These are phyloP conservation scores for Drosophila formosana DNA, from an alignment of 2,888 invertebrate species.

Conservation along the genomic window DNA sequence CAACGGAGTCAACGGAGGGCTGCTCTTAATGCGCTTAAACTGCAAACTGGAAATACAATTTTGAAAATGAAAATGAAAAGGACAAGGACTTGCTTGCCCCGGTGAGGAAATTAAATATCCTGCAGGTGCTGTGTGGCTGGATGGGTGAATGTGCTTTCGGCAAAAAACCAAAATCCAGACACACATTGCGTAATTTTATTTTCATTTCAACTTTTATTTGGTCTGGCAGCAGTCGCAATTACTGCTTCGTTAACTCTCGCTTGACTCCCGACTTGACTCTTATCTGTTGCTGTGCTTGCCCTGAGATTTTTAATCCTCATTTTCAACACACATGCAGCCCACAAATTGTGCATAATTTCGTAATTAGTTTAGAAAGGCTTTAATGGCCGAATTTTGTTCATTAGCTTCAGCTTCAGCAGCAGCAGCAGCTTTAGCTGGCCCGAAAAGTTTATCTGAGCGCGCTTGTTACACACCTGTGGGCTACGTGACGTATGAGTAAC, in stretches of 20 bases:
- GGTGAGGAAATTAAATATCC: constrained; percentile 74
- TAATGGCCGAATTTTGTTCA: constrained; percentile 53
- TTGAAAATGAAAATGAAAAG: constrained; percentile 25
- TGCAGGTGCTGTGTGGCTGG: constrained; percentile 29
- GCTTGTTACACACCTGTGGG: constrained; percentile 36
- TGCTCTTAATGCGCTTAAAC: constrained; percentile 39
- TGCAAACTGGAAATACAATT: constrained; percentile 49
- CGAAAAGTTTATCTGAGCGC: constrained; percentile 51
- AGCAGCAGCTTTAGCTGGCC: not conserved
- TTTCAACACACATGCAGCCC: constrained; percentile 36
- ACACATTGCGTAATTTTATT: constrained; percentile 19
- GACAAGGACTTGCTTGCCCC: constrained; percentile 27
- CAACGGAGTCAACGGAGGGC: not conserved
- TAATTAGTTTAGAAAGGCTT: constrained; percentile 65
- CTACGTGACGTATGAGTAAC: constrained; percentile 47
- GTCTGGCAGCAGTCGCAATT: constrained; percentile 18
- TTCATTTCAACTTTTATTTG: constrained; percentile 37
- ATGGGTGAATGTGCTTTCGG: not conserved
- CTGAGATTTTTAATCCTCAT: constrained; percentile 28
- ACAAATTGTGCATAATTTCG: constrained; percentile 69
- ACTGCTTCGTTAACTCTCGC: constrained; percentile 4
- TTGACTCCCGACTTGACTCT: constrained; percentile 11
- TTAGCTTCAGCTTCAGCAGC: constrained; percentile 21
- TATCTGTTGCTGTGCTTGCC: constrained; percentile 30
- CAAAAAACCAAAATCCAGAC: constrained; percentile 5